Base-by-base conservation (phyloP, 2,797 vertebrate genomes). In the Limnodromus scolopaceus region DNA sequence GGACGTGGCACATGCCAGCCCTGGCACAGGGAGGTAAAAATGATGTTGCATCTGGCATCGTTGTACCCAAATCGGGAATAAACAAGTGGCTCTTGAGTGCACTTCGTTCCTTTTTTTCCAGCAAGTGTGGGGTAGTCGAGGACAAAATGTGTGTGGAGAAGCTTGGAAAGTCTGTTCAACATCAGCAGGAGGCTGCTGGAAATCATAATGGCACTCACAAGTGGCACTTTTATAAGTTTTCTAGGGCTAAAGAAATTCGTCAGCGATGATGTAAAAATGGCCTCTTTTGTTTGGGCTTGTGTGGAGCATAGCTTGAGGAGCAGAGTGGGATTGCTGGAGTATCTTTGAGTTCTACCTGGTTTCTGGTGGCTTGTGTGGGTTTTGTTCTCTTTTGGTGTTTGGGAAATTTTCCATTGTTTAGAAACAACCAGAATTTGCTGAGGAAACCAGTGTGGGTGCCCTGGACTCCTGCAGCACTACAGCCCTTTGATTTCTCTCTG, bases 401-500 rank as follows among this genome's bases (percentile, higher is more conserved):
- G 54, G 61, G 84, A 38, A 66, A 17, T 58, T 65, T 80, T 7
- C 53, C 11, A 0, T 53, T 86, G 28, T 61, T 88, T 39, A 71
- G 53, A 54, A 81, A 30, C 13, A 48, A 60, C 10, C 30, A 30
- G 89, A 65, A 39, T 71, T 78, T 65, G 65, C 69, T 68, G 72
- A 88, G 75, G 64, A 60, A 23, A 58, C 46, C 0, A 0, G 27
- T 30, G 87, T 0, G 1, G 34, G 34, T 70, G 75, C 43, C 66
- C 17, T 75, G 61, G 54, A 16, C 43, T 83, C 76, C 66, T 3
- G 9, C 54, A 66, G 81, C 58, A 5, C 16, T 55, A 4, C 15
- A 63, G 12, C 65, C 49, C 22, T 95, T 68, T 64, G 71, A 63
- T 92, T 79, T 84, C 57, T 89, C 25, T 55, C 46, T 74, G 84